Conservation (phyloP, 2,113 vertebrate genomes). For the Neolamprologus hecqui region DNA sequence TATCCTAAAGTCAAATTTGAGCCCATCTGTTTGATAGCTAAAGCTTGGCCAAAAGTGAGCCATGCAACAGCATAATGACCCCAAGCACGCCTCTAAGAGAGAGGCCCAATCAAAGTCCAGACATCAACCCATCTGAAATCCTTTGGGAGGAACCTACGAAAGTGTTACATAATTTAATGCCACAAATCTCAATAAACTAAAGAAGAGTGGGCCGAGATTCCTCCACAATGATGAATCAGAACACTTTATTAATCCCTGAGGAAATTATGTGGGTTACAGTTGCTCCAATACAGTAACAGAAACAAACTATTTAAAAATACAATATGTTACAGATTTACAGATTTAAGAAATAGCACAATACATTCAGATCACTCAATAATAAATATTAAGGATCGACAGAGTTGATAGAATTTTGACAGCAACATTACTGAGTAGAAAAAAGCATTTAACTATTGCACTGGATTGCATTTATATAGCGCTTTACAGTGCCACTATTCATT, state of each 20-base stretch:
- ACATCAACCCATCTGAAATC: background rate
- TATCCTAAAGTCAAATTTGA: background rate
- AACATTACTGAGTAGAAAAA: background rate
- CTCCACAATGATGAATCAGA: background rate
- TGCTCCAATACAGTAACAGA: background rate
- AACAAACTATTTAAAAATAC: background rate
- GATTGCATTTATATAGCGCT: too few relatives aligned
- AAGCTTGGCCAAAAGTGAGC: background rate
- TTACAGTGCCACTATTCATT: too few relatives aligned
- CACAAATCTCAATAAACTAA: background rate
- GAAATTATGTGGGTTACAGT: background rate
- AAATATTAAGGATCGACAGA: background rate
- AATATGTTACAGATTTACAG: background rate
- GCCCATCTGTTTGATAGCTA: background rate
- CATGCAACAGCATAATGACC: background rate
- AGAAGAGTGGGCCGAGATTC: background rate
- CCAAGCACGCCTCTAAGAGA: background rate
- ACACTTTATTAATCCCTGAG: background rate
- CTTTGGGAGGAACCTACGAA: background rate
- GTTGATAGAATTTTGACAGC: background rate
- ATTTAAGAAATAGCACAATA: background rate
- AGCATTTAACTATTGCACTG: background rate
- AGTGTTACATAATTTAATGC: background rate
- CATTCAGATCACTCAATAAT: background rate
- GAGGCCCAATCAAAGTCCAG: background rate